phyloP scores from a whole-genome alignment of 2,113 vertebrate genomes.

The Lophotis ruficrista region DNA sequence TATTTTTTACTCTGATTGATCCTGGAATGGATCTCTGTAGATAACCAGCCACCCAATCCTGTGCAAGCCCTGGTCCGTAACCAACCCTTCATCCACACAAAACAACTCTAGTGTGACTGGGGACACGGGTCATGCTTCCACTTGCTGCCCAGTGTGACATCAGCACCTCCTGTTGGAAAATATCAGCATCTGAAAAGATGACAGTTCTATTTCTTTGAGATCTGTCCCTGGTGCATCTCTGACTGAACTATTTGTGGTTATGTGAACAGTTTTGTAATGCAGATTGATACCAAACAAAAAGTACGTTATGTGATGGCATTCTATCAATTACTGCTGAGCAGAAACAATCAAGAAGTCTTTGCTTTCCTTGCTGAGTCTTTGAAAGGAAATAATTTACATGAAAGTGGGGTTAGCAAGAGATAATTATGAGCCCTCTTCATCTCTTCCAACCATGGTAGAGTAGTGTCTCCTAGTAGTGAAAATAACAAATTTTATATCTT shows the following conservation, averaged over 20 bases:
- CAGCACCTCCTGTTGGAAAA: neutral
- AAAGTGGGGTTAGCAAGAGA: neutral
- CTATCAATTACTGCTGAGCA: neutral
- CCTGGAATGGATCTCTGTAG: neutral
- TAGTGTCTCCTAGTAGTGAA: neutral
- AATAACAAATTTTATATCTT: neutral
- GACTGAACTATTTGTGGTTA: neutral
- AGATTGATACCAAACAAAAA: neutral
- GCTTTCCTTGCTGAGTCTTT: neutral
- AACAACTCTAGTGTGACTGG: neutral
- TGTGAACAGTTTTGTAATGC: neutral
- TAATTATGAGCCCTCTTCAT: neutral
- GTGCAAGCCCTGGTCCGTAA: neutral
- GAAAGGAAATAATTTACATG: neutral
- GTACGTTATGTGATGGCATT: neutral
- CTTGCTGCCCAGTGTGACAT: neutral
- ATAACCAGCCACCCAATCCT: neutral
- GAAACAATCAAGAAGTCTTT: neutral
- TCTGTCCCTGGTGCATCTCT: neutral
- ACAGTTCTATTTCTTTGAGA: neutral
- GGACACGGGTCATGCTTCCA: neutral
- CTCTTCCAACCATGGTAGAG: neutral
- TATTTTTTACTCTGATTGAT: neutral
- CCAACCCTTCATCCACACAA: neutral
- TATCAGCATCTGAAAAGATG: neutral